phyloP scores from a whole-genome alignment of 2,113 vertebrate genomes.

The Ginglymostoma cirratum region DNA sequence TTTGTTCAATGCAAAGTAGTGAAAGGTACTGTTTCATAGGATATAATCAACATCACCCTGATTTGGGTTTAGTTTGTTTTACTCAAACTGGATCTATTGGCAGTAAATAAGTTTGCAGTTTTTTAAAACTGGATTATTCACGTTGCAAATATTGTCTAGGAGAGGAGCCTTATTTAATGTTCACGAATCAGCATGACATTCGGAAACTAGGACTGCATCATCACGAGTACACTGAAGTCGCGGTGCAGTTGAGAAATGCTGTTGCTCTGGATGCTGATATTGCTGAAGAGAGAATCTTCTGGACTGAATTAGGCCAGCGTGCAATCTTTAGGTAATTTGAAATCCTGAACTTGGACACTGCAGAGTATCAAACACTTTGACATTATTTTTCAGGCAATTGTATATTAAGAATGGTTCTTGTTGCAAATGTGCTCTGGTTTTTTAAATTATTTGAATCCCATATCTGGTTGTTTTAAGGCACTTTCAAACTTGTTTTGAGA shows the following conservation, averaged over 20 bases:
- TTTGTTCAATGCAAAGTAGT: too few relatives aligned
- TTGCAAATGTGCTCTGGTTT: too few relatives aligned
- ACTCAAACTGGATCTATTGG: too few relatives aligned
- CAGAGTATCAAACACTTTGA: too few relatives aligned
- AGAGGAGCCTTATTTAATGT: constrained; percentile 14
- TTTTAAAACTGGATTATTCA: not conserved
- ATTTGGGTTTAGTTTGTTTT: not conserved
- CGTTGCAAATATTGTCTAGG: not conserved
- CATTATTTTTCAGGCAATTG: too few relatives aligned
- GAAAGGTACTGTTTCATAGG: too few relatives aligned
- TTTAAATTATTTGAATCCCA: too few relatives aligned
- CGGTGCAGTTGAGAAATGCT: not conserved
- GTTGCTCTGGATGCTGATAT: not conserved
- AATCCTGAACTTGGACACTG: not conserved
- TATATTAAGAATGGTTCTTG: too few relatives aligned
- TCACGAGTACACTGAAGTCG: not conserved
- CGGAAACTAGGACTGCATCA: not conserved
- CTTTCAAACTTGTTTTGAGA: too few relatives aligned
- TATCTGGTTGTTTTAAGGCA: too few relatives aligned
- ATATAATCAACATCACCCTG: too few relatives aligned
- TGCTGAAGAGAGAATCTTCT: constrained; percentile 14
- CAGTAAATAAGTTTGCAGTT: not conserved
- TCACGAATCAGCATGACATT: constrained; percentile 16
- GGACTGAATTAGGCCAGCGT: not conserved
- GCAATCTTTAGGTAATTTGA: not conserved